Evolutionary conservation across 2,113 vertebrate species (phyloP).

Genomic region (Crotalus helleri): DNA sequence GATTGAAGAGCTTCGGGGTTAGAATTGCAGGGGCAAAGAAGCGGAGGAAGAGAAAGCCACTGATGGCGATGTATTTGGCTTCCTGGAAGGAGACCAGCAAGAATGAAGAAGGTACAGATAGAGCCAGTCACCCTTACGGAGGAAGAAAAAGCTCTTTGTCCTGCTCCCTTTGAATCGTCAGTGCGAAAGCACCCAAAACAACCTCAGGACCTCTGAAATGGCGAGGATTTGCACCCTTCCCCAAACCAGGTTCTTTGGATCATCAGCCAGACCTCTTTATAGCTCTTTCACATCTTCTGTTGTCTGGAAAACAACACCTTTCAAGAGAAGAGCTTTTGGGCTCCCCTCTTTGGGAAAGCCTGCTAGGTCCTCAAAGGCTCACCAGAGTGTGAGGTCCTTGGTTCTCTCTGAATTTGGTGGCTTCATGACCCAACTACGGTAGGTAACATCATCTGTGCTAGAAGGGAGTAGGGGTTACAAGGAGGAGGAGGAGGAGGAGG

Average conservation of each 20-base stretch:
- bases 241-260: background rate
- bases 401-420: too few relatives aligned
- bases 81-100: conserved; percentile 67
- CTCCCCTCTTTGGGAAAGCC: background rate
- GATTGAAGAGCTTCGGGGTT: conserved; percentile 87
- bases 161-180: background rate
- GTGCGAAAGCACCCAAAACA: background rate
- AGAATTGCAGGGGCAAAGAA: conserved; percentile 88
- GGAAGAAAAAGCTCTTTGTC: too few relatives aligned
- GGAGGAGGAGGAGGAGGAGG: too few relatives aligned
- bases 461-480: too few relatives aligned
- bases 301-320: background rate
- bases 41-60: conserved; percentile 87
- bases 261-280: background rate
- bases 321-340: background rate
- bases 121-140: too few relatives aligned
- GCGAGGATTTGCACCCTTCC: background rate
- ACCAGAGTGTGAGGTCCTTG: conserved; percentile 55
- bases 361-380: background rate
- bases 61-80: conserved; percentile 83
- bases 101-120: background rate
- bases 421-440: too few relatives aligned
- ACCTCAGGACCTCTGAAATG: background rate
- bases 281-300: background rate
- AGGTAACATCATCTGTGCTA: too few relatives aligned